Evolutionary conservation across 2,888 invertebrate genomes (phyloP).

Genomic region (Drosophila subquinaria): DNA sequence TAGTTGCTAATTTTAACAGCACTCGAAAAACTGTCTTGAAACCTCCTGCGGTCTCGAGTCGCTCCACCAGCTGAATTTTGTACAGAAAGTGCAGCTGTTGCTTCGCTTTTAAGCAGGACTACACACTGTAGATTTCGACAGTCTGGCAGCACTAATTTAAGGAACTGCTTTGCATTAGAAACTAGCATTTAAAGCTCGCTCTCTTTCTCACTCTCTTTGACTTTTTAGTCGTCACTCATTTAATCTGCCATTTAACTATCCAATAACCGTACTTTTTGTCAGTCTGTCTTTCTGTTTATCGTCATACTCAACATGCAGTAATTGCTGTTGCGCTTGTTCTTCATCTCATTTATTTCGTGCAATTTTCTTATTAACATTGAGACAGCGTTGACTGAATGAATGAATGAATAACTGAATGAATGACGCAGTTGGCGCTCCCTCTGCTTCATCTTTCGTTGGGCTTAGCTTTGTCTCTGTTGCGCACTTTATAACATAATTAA

Average conservation of each 20-base stretch:
- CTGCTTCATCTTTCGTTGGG: constrained; percentile 32
- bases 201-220: not conserved
- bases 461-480: constrained; percentile 34
- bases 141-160: constrained; percentile 16
- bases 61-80: constrained; percentile 65
- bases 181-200: constrained; percentile 5
- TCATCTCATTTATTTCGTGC: constrained; percentile 54
- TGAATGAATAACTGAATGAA: constrained; percentile 50
- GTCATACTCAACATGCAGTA: constrained; percentile 39
- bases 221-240: constrained; percentile 6
- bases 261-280: constrained; percentile 62
- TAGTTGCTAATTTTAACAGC: constrained; percentile 78
- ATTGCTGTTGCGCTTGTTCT: constrained; percentile 40
- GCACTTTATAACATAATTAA: constrained; percentile 70
- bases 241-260: constrained; percentile 52
- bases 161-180: constrained; percentile 21
- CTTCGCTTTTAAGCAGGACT: constrained; percentile 12
- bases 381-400: constrained; percentile 50
- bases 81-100: constrained; percentile 56
- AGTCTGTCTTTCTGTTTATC: constrained; percentile 27
- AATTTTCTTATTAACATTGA: constrained; percentile 81
- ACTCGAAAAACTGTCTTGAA: constrained; percentile 65
- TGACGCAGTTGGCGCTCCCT: constrained; percentile 42
- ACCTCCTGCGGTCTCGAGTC: constrained; percentile 81
- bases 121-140: not conserved